Evolutionary conservation across 2,113 vertebrate species (phyloP).

Genomic region (human): GRCh38 chr5:65920501-65921000

Average conservation of each 20-base stretch:
- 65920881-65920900: neutral
- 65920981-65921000: neutral
- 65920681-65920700: neutral
- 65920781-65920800: neutral
- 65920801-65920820: neutral
- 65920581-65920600: neutral
- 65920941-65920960: slow-evolving; percentile 39
- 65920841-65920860: neutral
- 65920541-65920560: neutral
- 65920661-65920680: neutral
- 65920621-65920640: neutral
- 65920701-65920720: neutral
- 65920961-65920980: slow-evolving; percentile 24
- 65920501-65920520: neutral
- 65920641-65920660: neutral
- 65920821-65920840: neutral
- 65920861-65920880: slow-evolving; percentile 7
- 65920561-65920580: neutral
- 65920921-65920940: neutral
- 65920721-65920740: neutral
- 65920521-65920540: neutral
- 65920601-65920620: neutral
- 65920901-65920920: slow-evolving; percentile 14
- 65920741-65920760: neutral
- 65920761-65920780: neutral